phyloP scores from a whole-genome alignment of 2,797 vertebrate species.

The Natrix natrix region DNA sequence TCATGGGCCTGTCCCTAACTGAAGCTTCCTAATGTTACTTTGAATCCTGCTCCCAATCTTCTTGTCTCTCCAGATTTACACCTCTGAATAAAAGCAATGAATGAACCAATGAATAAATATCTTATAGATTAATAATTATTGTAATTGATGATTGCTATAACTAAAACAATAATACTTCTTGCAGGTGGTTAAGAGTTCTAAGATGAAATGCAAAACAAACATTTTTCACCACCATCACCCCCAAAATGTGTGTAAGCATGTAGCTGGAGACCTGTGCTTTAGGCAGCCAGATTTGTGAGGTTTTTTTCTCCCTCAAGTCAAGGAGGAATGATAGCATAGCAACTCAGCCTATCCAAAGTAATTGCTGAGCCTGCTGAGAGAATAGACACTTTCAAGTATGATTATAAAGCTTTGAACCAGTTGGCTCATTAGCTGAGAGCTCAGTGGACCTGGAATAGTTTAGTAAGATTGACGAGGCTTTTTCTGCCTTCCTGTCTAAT shows the following conservation, averaged over 20 bases:
- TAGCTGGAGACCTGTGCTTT: background rate
- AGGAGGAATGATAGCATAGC: background rate
- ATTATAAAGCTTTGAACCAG: background rate
- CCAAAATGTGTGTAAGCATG: background rate
- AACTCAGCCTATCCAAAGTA: background rate
- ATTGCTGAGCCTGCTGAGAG: background rate
- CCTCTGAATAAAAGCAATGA: background rate
- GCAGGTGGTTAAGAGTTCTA: background rate
- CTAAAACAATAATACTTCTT: background rate
- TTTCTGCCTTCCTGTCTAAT: background rate
- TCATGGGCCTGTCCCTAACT: background rate
- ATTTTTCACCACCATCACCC: background rate
- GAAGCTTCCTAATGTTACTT: background rate
- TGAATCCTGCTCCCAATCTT: background rate
- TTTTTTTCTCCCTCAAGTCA: background rate
- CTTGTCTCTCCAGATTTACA: background rate
- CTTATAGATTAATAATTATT: background rate
- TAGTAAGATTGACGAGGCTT: constrained; percentile 4
- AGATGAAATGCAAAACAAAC: background rate
- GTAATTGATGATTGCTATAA: background rate
- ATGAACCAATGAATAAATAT: background rate
- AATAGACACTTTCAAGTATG: constrained; percentile 14
- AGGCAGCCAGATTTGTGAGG: background rate
- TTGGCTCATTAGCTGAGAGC: constrained; percentile 15
- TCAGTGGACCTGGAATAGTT: constrained; percentile 27